Evolutionary conservation across 1,140 invertebrate species (phyloP).

Genomic region (Drosophila pandora): DNA sequence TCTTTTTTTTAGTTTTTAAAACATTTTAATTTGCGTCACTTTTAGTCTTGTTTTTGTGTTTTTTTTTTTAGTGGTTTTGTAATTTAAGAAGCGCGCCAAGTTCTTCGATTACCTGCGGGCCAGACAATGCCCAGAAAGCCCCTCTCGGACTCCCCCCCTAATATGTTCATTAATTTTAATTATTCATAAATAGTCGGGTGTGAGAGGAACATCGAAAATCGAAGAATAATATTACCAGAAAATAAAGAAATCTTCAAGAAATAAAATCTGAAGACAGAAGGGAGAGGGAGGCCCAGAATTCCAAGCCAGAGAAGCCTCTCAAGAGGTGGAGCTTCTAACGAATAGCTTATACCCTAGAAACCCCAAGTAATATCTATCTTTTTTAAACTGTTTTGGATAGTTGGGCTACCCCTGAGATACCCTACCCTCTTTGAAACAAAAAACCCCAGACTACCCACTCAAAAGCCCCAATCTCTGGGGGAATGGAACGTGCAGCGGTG

Average conservation of each 20-base stretch:
- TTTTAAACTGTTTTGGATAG: background rate
- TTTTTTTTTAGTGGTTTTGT: conserved; percentile 19
- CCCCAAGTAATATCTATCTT: too few relatives aligned
- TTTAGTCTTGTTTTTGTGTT: conserved; percentile 26
- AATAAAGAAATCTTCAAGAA: background rate
- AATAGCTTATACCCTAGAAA: background rate
- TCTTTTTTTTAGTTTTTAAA: conserved; percentile 5
- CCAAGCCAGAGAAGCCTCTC: background rate
- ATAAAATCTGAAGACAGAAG: conserved; percentile 25
- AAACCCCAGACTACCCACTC: background rate
- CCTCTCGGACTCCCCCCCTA: conserved; percentile 34
- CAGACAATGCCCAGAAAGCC: conserved; percentile 50
- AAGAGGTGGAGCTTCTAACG: background rate
- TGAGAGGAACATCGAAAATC: conserved; percentile 20
- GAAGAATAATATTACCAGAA: conserved; percentile 29
- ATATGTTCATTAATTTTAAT: conserved; percentile 79
- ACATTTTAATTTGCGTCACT: conserved; percentile 62
- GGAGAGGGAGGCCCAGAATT: conserved; percentile 3
- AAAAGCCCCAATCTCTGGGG: conserved; percentile 12
- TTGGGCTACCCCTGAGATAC: background rate
- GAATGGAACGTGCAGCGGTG: conserved; percentile 62
- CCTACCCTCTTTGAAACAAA: background rate
- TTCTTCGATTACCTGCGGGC: conserved; percentile 71
- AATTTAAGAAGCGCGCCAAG: conserved; percentile 69
- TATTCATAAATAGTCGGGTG: conserved; percentile 67